A percentile compares a stretch with the other conserved stretches of the same genome.
Conservation (phyloP, 2,888 invertebrate genomes). For the Scaptomyza tumidula region DNA sequence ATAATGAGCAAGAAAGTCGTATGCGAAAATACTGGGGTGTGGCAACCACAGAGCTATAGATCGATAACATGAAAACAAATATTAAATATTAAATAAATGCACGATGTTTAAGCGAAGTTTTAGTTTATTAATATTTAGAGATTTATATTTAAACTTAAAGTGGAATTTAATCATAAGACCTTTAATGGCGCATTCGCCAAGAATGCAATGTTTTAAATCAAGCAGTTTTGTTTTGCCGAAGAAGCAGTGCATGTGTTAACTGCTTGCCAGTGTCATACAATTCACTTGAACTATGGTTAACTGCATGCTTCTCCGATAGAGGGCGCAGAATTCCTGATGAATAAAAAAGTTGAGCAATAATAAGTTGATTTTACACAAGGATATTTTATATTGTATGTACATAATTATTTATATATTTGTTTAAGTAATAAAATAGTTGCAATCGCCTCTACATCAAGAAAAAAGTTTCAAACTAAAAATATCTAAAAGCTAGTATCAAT, state of each 20-base stretch:
- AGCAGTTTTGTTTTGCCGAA: too few relatives aligned
- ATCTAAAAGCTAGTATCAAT: background rate
- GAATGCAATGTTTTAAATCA: too few relatives aligned
- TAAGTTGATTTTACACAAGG: too few relatives aligned
- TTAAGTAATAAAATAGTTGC: too few relatives aligned
- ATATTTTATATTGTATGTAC: too few relatives aligned
- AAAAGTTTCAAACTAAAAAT: background rate
- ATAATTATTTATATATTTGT: too few relatives aligned
- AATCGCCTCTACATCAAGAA: too few relatives aligned
- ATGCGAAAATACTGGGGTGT: constrained; percentile 97
- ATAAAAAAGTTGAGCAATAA: too few relatives aligned
- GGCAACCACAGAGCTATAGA: constrained; percentile 92
- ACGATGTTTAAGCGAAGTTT: background rate
- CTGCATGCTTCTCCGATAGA: background rate
- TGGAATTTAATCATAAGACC: too few relatives aligned
- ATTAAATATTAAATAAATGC: background rate
- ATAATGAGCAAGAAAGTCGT: constrained; percentile 91
- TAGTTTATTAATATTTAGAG: too few relatives aligned
- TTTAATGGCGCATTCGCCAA: too few relatives aligned
- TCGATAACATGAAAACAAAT: background rate
- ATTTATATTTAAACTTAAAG: background rate
- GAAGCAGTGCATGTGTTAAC: background rate
- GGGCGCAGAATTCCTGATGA: background rate
- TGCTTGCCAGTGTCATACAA: background rate
- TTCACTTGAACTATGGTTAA: too few relatives aligned